Evolutionary conservation across 2,113 vertebrate species (phyloP), one percentile per base, ranked within the genome.

Genomic region (Sphyrna mokarran): DNA sequence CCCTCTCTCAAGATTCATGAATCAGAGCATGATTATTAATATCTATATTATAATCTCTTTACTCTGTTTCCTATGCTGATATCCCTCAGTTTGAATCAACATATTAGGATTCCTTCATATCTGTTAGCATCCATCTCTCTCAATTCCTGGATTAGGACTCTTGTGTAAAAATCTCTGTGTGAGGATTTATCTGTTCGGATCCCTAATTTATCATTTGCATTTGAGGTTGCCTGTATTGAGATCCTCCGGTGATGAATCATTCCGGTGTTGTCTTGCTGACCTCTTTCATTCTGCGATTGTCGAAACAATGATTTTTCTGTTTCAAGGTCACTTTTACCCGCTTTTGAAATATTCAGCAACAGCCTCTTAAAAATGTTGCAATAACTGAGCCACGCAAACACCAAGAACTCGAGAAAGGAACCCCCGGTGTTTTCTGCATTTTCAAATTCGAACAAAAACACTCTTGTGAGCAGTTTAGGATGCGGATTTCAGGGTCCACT

Each of bases 291-390:
- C 69, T 29, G 69, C 48, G 68, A 22, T 20, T 93, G 61, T 66
- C 70, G 40, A 72, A 95, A 95, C 68, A 72, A 29, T 76, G 94
- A 76, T 95, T 95, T 95, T 95, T 70, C 94, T 76, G 40, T 95
- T 95, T 95, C 68, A 95, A 95, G 94, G 94, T 95, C 94, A 95
- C 69, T 95, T 95, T 95, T 26, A 95, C 54, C 68, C 43, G 26
- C 94, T 69, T 72, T 33, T 95, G 69, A 76, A 95, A 95, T 95
- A 95, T 95, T 95, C 94, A 95, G 43, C 4, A 43, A 76, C 40
- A 72, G 94, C 40, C 13, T 26, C 37, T 72, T 43, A 70, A 72
- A 91, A 43, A 54, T 54, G 40, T 69, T 95, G 40, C 94, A 95
- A 23, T 48, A 95, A 70, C 94, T 76, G 23, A 43, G 94, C 40